Base-by-base conservation (phyloP, 1,140 invertebrate genomes). In the Pseudomyrmex dendroicus region DNA sequence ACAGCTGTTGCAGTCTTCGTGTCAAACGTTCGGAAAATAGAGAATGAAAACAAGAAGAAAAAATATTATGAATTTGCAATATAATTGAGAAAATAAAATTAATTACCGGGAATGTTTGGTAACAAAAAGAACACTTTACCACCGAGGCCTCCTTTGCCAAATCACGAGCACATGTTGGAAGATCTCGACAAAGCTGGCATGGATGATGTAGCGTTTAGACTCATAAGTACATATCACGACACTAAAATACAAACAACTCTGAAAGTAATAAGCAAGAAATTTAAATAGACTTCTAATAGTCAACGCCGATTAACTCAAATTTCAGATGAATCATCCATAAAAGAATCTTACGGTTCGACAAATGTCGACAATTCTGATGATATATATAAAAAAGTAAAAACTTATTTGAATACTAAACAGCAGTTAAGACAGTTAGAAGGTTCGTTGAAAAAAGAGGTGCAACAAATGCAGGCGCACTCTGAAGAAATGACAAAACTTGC, bases 41-140 rank as follows among this genome's bases (percentile, higher is more conserved):
- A 35, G 5, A 35, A 35, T 35, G 35, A 35, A 35, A 35, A 35
- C 35, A 35, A 35, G 5, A 35, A 35, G 35, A 35, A 35, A 35
- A 35, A 35, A 35, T 35, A 35, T 35, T 7, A 35, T 35, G 35
- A 35, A 7, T 35, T 35, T 35, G 35, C 35, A 35, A 35, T 4
- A 35, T 35, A 35, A 35, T 35, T 35, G 35, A 35, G 0, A 35
- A 35, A 35, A 35, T 35, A 4, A 35, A 35, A 35, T 35, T 35
- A 35, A 35, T 35, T 35, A 35, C 35, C 4, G 35, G 7, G 35
- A 35, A 93, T 93, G 92, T 93, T 93, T 85, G 84, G 88, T 9
- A 92, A 91, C 76, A 92, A 92, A 72, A 92, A 91, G 48, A 88
- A 83, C 57, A 89, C 52, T 66, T 82, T 93, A 59, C 92, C 92